Percentiles rank a stretch among this genome's conserved stretches.
These are phyloP conservation scores for Protophormia terraenovae DNA, from an alignment of 2,888 invertebrate species.

Conservation along the genomic window DNA sequence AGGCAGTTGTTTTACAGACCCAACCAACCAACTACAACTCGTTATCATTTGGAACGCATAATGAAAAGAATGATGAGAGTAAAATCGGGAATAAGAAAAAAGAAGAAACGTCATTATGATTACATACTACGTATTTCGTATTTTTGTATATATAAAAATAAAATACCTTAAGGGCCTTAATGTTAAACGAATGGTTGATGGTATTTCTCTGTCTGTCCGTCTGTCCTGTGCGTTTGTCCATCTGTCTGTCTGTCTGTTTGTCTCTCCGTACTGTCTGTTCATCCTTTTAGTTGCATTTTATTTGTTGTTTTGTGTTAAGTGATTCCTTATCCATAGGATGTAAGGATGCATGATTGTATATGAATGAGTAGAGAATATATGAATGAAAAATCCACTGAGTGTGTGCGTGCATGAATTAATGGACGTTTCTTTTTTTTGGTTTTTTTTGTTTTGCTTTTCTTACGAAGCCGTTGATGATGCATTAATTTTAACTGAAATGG, in stretches of 20 bases:
- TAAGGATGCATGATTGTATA: neutral
- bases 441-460: neutral
- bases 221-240: neutral
- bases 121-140: too few species aligned
- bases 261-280: neutral
- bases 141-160: neutral
- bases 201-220: neutral
- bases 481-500: constrained; percentile 64
- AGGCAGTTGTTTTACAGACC: neutral
- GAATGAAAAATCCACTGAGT: neutral
- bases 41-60: neutral
- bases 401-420: constrained; percentile 30
- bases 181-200: neutral
- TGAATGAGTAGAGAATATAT: constrained; percentile 22
- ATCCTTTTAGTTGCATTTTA: constrained; percentile 46
- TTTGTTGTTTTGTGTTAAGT: constrained; percentile 33
- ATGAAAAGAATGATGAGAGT: neutral
- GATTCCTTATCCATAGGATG: constrained; percentile 53
- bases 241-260: constrained; percentile 24
- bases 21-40: neutral
- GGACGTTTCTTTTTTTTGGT: constrained; percentile 38
- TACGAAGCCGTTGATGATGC: constrained; percentile 52
- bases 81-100: neutral
- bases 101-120: constrained; percentile 21
- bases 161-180: constrained; percentile 30